These are phyloP conservation scores for Teleopsis dalmanni DNA, from an alignment of 1,140 invertebrate genomes.

Conservation along the genomic window DNA sequence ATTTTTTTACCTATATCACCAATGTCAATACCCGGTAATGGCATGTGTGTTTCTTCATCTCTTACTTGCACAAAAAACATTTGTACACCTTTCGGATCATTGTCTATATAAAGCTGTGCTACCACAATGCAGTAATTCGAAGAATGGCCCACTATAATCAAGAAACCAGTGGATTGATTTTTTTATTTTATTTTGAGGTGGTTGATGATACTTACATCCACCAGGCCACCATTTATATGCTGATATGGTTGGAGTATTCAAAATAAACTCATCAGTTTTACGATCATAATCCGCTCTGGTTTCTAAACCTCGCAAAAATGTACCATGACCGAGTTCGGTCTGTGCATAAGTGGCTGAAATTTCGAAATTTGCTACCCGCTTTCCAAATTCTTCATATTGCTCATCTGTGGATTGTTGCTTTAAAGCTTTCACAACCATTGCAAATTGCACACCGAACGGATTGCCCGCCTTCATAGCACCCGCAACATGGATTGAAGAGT, in stretches of 20 bases:
- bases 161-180: not conserved
- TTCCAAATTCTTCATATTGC: conserved; percentile 78
- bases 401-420: conserved; percentile 75
- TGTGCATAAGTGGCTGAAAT: conserved; percentile 89
- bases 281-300: conserved; percentile 84
- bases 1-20: conserved; percentile 89
- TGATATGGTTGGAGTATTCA: conserved; percentile 78
- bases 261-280: conserved; percentile 71
- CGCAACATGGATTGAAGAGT: conserved; percentile 12
- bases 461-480: conserved; percentile 60
- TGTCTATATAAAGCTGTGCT: conserved; percentile 76
- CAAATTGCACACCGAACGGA: conserved; percentile 71
- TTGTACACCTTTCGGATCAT: conserved; percentile 77
- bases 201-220: conserved; percentile 63
- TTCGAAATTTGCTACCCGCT: conserved; percentile 64
- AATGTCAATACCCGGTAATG: conserved; percentile 75
- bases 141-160: conserved; percentile 70
- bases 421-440: conserved; percentile 83
- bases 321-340: conserved; percentile 88
- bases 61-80: conserved; percentile 84
- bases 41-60: conserved; percentile 75
- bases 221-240: conserved; percentile 92
- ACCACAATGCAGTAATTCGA: conserved; percentile 80
- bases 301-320: conserved; percentile 81
- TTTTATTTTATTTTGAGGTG: not conserved